Percentiles rank a stretch among this genome's conserved stretches.
Evolutionary conservation across 1,140 invertebrate genomes (phyloP).

Genomic region (Cherax quadricarinatus): DNA sequence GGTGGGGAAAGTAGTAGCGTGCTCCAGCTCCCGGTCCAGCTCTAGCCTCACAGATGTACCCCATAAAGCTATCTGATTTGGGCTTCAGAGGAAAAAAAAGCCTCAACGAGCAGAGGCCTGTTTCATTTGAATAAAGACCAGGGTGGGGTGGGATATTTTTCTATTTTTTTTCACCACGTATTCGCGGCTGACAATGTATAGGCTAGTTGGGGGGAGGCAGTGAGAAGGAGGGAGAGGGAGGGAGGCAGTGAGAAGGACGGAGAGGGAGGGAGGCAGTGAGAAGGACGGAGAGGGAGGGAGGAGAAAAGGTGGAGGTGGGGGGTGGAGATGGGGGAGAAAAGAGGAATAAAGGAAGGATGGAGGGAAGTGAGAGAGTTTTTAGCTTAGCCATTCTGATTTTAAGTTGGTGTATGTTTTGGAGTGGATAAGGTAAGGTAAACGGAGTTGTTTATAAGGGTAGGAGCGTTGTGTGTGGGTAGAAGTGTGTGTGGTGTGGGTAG

Average conservation of each 20-base stretch:
- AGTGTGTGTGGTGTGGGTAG: neutral
- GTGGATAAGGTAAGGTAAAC: too few species aligned
- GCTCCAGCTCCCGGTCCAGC: neutral
- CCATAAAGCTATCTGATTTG: conserved; percentile 59
- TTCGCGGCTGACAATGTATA: conserved; percentile 27
- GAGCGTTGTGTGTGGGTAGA: neutral
- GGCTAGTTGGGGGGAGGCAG: conserved; percentile 4
- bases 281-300: neutral
- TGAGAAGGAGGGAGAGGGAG: neutral
- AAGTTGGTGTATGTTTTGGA: too few species aligned
- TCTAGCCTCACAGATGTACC: conserved; percentile 25
- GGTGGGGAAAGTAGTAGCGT: too few species aligned
- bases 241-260: neutral
- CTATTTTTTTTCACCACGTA: conserved; percentile 11
- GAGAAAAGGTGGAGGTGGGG: neutral
- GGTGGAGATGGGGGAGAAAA: neutral
- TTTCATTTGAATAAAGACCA: conserved; percentile 58
- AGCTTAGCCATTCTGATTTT: too few species aligned
- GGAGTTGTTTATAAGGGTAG: neutral
- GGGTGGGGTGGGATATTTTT: conserved; percentile 19
- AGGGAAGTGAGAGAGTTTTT: conserved; percentile 16
- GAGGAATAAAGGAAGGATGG: neutral
- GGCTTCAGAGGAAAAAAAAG: conserved; percentile 17
- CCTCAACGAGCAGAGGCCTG: conserved; percentile 5
- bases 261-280: neutral